Percentiles rank a stretch among this genome's conserved stretches.
Conservation (phyloP, 2,113 vertebrate genomes). For the Ciconia maguari region DNA sequence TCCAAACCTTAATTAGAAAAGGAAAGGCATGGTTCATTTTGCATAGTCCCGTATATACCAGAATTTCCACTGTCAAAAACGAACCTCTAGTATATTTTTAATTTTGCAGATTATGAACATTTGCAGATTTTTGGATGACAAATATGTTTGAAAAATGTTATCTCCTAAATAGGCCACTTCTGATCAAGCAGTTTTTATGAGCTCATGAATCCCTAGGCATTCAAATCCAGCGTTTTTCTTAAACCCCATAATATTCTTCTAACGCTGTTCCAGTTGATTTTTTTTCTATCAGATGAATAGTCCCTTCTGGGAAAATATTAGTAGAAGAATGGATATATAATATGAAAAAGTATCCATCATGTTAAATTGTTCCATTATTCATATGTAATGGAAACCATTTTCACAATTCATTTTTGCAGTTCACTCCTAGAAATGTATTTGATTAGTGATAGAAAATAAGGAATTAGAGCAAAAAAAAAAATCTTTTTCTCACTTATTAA, state of each 20-base stretch:
- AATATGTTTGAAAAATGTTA: neutral
- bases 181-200: neutral
- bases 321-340: neutral
- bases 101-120: neutral
- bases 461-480: neutral
- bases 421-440: neutral
- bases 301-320: neutral
- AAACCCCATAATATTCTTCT: neutral
- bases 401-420: neutral
- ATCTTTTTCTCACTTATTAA: neutral
- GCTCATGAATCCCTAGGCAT: neutral
- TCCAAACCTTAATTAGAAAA: slow-evolving; percentile 84
- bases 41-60: neutral
- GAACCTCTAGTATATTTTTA: neutral
- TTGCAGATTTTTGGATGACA: neutral
- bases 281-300: neutral
- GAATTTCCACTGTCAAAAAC: slow-evolving; percentile 1
- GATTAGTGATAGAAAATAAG: neutral
- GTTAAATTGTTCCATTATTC: neutral
- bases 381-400: neutral
- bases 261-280: neutral
- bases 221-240: neutral
- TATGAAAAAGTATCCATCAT: neutral
- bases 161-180: neutral
- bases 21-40: slow-evolving; percentile 57